These are phyloP conservation scores for Pterophyllum scalare DNA, from an alignment of 2,113 vertebrate genomes.

Conservation along the genomic window DNA sequence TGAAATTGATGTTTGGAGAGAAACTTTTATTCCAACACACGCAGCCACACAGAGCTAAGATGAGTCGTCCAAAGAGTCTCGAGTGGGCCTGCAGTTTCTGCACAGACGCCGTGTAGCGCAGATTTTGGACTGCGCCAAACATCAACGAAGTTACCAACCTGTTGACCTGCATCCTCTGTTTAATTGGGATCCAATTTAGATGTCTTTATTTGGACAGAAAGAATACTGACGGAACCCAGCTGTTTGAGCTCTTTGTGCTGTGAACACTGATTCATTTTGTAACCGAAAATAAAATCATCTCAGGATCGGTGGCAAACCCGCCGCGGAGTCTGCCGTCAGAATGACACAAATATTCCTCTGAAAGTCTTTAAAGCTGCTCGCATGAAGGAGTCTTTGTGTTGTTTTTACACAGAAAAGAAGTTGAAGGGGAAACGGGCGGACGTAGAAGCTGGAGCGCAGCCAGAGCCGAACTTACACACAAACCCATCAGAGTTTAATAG, in stretches of 20 bases:
- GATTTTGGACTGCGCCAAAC: background rate
- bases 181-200: background rate
- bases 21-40: background rate
- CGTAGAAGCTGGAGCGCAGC: background rate
- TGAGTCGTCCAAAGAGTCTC: background rate
- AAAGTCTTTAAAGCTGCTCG: background rate
- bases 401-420: background rate
- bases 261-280: fast-evolving
- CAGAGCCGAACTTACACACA: background rate
- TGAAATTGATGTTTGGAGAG: background rate
- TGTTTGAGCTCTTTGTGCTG: background rate
- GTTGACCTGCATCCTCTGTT: background rate
- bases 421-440: background rate
- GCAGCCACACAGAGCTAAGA: too few species aligned
- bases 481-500: background rate
- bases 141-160: background rate
- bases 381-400: background rate
- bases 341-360: background rate
- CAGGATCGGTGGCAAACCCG: background rate
- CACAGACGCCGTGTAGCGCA: background rate
- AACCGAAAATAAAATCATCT: background rate
- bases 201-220: background rate
- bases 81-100: background rate
- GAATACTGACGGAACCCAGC: background rate
- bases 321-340: background rate